These are phyloP conservation scores for pig (Sus scrofa) DNA, from an alignment of 2,113 vertebrate genomes.

Conservation along the genomic window DNA sequence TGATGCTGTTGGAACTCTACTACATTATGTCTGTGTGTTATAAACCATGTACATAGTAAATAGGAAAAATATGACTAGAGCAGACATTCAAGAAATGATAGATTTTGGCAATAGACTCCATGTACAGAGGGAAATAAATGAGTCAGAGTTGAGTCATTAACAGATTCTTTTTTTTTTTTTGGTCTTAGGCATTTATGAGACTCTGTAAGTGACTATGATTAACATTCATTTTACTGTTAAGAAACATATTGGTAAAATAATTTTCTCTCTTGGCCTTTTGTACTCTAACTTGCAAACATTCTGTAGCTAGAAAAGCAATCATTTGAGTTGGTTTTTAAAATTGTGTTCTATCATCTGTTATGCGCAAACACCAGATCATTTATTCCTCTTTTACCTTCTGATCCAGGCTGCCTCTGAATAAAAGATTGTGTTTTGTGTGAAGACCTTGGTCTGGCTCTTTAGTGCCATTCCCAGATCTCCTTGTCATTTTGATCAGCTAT, in stretches of 20 bases:
- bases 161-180: conserved; percentile 68
- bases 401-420: not conserved
- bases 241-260: conserved; percentile 2
- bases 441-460: not conserved
- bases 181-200: not conserved
- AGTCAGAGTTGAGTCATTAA: conserved; percentile 75
- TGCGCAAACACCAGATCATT: not conserved
- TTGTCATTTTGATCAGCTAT: not conserved
- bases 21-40: not conserved
- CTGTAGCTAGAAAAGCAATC: not conserved
- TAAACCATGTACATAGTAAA: not conserved
- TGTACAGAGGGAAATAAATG: conserved; percentile 48
- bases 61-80: conserved; percentile 18
- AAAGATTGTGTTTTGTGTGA: not conserved
- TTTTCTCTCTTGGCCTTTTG: conserved; percentile 53
- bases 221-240: conserved; percentile 60
- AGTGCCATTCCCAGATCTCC: not conserved
- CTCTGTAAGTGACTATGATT: conserved; percentile 39
- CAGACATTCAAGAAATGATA: conserved; percentile 49
- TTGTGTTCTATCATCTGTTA: not conserved
- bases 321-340: not conserved
- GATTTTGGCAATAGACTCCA: conserved; percentile 37
- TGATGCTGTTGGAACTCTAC: not conserved
- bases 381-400: not conserved
- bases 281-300: not conserved